A percentile compares a stretch with the other conserved stretches of the same genome.
These are phyloP conservation scores for Brienomyrus brachyistius DNA, from an alignment of 2,113 vertebrate species.

Conservation along the genomic window DNA sequence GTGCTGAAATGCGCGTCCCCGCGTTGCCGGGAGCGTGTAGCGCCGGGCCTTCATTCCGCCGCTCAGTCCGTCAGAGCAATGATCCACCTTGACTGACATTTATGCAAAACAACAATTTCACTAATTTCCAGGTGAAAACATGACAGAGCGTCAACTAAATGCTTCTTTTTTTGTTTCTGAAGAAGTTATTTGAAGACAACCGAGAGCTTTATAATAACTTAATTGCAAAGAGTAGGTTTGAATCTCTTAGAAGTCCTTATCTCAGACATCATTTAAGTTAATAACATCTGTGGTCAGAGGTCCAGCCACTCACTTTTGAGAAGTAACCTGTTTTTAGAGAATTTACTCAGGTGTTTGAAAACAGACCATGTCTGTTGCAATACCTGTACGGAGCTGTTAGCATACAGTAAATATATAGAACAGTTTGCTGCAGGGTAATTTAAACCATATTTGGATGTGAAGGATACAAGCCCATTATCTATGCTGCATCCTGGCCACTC, in stretches of 20 bases:
- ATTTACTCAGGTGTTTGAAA: background rate
- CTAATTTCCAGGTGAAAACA: background rate
- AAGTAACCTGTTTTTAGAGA: background rate
- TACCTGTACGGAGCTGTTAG: background rate
- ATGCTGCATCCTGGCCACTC: background rate
- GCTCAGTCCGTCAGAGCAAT: background rate
- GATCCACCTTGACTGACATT: background rate
- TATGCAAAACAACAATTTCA: background rate
- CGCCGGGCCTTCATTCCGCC: background rate
- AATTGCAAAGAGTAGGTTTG: background rate
- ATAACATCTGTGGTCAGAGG: background rate
- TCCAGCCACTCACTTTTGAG: background rate
- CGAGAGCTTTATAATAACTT: background rate
- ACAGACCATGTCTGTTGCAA: background rate
- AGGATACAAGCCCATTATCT: background rate
- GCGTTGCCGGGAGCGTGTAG: background rate
- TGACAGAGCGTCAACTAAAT: background rate
- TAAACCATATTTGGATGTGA: background rate
- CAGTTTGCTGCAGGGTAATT: background rate
- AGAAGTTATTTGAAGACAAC: background rate
- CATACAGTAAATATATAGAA: background rate
- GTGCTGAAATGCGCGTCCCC: background rate
- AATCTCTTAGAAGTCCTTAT: background rate
- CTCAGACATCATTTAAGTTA: background rate
- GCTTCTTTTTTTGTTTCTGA: background rate